Percentiles rank a stretch among this genome's conserved stretches.
phyloP scores from a whole-genome alignment of 2,888 invertebrate species.

The Acholoe squamosa region DNA sequence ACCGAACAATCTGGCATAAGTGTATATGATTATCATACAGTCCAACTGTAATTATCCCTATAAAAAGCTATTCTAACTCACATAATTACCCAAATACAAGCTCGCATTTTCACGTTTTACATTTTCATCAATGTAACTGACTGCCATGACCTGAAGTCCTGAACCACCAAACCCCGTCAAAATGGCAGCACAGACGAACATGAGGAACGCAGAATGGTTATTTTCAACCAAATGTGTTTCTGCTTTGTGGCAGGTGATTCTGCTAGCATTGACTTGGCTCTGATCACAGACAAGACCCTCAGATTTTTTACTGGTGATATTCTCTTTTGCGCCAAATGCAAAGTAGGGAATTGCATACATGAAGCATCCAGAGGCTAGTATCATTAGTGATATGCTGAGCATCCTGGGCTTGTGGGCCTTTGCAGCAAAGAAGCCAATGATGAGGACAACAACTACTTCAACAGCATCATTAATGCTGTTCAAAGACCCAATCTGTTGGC shows the following conservation, averaged over 20 bases:
- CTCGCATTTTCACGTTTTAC: slow-evolving; percentile 71
- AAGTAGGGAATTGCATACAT: slow-evolving; percentile 21
- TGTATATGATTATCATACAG: too few species aligned
- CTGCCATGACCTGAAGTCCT: slow-evolving; percentile 74
- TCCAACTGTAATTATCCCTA: too few species aligned
- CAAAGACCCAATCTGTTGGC: not conserved
- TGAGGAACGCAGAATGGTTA: not conserved
- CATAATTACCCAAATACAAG: slow-evolving; percentile 74
- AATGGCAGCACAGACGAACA: slow-evolving; percentile 39
- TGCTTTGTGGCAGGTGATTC: not conserved
- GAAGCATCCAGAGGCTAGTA: not conserved
- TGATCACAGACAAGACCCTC: not conserved
- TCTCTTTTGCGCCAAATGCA: slow-evolving; percentile 6
- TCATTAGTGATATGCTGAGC: not conserved
- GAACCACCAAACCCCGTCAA: slow-evolving; percentile 68
- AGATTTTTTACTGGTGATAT: not conserved
- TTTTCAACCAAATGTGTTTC: not conserved
- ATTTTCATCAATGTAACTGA: slow-evolving; percentile 78
- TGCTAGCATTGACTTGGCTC: not conserved
- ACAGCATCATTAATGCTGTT: not conserved
- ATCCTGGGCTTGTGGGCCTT: slow-evolving; percentile 3
- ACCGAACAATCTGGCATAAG: too few species aligned
- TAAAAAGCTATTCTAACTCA: too few species aligned
- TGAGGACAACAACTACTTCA: not conserved
- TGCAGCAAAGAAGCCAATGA: slow-evolving; percentile 1